Evolutionary conservation across 2,113 vertebrate genomes (phyloP), one percentile per base, ranked within the genome.

Genomic region (Poicephalus meyeri): DNA sequence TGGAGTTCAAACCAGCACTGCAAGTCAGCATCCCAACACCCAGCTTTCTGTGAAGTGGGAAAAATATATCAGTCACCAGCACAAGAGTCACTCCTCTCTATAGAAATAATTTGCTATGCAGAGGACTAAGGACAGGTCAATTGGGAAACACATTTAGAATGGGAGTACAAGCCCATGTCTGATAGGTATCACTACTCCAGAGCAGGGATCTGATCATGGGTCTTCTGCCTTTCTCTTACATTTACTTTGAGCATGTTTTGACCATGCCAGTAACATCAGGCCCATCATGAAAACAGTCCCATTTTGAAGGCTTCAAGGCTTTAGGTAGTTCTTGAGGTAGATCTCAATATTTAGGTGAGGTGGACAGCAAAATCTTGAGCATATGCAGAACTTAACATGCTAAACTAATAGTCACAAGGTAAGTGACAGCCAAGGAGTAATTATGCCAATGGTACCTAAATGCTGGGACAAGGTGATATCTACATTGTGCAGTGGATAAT

Each of bases 381-480:
- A 92, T 94, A 95, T 95, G 94, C 89, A 95, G 77, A 93, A 69
- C 28, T 87, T 92, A 91, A 56, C 89, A 91, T 94, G 80, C 66
- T 95, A 95, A 96, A 95, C 96, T 95, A 97, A 96, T 96, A 95
- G 86, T 81, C 69, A 65, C 49, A 66, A 85, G 41, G 44, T 74
- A 95, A 96, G 63, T 95, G 96, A 95, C 96, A 97, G 96, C 73
- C 92, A 89, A 95, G 72, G 56, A 89, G 73, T 92, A 96, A 97
- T 97, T 97, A 96, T 76, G 60, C 65, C 94, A 93, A 92, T 85
- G 80, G 80, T 56, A 82, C 56, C 73, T 92, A 94, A 97, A 79
- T 49, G 55, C 44, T 89, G 52, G 86, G 89, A 88, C 94, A 96
- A 96, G 93, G 91, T 95, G 94, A 96, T 81, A 60, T 76, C 80